Base-by-base conservation (phyloP, 2,888 invertebrate species). In the Clivina fossor region DNA sequence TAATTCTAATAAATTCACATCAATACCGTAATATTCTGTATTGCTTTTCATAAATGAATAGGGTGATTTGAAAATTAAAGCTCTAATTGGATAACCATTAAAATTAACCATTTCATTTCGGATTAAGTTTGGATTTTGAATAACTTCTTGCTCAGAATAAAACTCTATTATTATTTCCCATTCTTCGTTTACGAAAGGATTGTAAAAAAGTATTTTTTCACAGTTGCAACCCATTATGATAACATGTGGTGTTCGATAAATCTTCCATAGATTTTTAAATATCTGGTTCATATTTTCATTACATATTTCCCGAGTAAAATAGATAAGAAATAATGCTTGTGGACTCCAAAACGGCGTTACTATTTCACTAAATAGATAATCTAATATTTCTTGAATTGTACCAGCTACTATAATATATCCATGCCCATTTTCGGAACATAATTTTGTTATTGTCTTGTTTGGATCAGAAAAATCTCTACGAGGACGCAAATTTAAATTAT, bases 11-110 rank as follows among this genome's bases (percentile, higher is more conserved):
- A 68, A 65, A 9, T 64, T 62, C 9, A 65, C 64, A 61, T 74
- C 74, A 2, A 72, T 68, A 1, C 74, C 73, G 0, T 48, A 50
- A 3, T 62, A 66, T 59, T 16, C 60, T 54, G 2, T 60, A 40
- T 69, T 63, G 1, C 59, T 63, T n/a, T 56, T 53, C 0, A 69
- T 57, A 1, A 59, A 54, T 0, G 72, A 67, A 55, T 68, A 73
- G 0, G 69, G 68, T 0, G 74, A 72, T 49, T 66, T 62, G 44
- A 74, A 73, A 19, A 71, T 66, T 56, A 74, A 71, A 1, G 68
- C 60, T 2, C 65, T 66, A 8, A 74, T 4, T 1, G 69, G 65
- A 62, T 72, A 72, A 1, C 68, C 69, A 48, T 73, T 60, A 0
- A 74, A 60, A 56, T 73, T 66, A 8, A 56, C 13, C 48, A 74